phyloP scores from a whole-genome alignment of 2,888 invertebrate species.

The Digitonthophagus gazella region DNA sequence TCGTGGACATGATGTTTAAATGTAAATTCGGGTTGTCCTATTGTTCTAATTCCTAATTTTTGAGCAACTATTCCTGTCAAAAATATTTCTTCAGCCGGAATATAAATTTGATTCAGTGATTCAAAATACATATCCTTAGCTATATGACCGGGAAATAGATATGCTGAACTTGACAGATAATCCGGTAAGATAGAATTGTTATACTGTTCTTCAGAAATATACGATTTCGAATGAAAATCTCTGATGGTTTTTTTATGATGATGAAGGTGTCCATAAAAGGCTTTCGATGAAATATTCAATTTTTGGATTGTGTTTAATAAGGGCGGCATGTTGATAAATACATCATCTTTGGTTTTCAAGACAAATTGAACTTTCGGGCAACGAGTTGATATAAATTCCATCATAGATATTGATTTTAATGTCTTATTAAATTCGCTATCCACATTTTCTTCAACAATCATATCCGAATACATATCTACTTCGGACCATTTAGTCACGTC shows the following conservation, averaged over 20 bases:
- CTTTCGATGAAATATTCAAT: not conserved
- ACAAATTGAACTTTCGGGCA: constrained; percentile 5
- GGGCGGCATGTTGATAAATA: constrained; percentile 3
- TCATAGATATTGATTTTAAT: constrained; percentile 10
- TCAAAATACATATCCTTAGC: constrained; percentile 1
- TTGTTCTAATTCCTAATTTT: not conserved
- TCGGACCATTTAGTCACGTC: not conserved
- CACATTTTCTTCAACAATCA: constrained; percentile 7
- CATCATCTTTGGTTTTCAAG: constrained; percentile 5
- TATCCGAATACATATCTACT: constrained; percentile 10
- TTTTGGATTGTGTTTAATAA: not conserved
- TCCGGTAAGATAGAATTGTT: constrained; percentile 2
- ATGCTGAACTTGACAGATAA: not conserved
- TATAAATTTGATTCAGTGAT: constrained; percentile 7
- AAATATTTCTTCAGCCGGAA: constrained; percentile 1
- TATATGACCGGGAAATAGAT: constrained; percentile 8
- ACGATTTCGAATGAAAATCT: not conserved
- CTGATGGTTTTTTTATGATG: not conserved
- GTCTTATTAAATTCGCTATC: constrained; percentile 12
- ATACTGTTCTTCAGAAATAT: constrained; percentile 1
- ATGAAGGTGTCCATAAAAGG: constrained; percentile 2
- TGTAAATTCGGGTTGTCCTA: not conserved
- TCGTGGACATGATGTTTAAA: not conserved
- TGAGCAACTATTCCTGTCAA: constrained; percentile 6
- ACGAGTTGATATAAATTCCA: constrained; percentile 7